A percentile compares a stretch with the other conserved stretches of the same genome.
These are phyloP conservation scores for Lordiphosa stackelbergi DNA, from an alignment of 1,140 invertebrate species.

Conservation along the genomic window DNA sequence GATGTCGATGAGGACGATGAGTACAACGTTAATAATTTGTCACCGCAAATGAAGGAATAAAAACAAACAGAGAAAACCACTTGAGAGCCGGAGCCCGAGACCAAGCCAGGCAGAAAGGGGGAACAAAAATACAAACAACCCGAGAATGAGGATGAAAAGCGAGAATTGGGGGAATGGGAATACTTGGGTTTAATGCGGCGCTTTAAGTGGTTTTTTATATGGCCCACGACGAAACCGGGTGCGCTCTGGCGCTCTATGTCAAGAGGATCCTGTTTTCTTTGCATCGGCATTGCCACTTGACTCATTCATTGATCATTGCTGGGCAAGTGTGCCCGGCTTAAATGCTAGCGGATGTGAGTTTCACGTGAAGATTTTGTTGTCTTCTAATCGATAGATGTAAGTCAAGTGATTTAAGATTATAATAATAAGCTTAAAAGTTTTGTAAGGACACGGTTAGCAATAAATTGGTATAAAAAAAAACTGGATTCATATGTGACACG, in stretches of 20 bases:
- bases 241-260: constrained; percentile 38
- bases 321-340: constrained; percentile 3
- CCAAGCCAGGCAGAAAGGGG: constrained; percentile 5
- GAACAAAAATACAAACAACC: constrained; percentile 16
- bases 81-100: constrained; percentile 30
- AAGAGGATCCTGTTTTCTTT: constrained; percentile 40
- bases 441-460: too few species aligned
- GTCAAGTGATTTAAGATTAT: constrained; percentile 16
- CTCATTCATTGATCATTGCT: constrained; percentile 42
- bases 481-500: too few species aligned
- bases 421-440: constrained; percentile 5
- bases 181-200: constrained; percentile 58
- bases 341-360: constrained; percentile 4
- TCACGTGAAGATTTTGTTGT: constrained; percentile 23
- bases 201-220: constrained; percentile 63
- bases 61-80: constrained; percentile 74
- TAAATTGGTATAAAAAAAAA: too few species aligned
- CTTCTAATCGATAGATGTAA: constrained; percentile 13
- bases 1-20: constrained; percentile 39
- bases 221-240: constrained; percentile 25
- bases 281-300: constrained; percentile 18
- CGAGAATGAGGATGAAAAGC: constrained; percentile 12
- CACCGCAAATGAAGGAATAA: constrained; percentile 72
- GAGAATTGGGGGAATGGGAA: constrained; percentile 14
- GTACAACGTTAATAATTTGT: constrained; percentile 71